Conservation (phyloP, 2,797 vertebrate genomes). For the Vireo griseus region DNA sequence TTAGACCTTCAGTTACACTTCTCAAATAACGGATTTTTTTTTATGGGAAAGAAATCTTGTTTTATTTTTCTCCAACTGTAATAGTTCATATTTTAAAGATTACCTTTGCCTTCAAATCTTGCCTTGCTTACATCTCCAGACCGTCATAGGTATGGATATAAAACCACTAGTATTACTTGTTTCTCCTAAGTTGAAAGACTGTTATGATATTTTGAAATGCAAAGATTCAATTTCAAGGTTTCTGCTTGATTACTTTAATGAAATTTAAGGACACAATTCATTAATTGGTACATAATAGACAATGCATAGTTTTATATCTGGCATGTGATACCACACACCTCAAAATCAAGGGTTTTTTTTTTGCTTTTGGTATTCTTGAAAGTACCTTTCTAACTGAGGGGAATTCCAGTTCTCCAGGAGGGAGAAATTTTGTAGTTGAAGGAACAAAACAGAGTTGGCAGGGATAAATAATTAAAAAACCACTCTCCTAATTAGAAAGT, state of each 20-base stretch:
- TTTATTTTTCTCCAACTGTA: neutral
- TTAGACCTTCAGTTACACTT: neutral
- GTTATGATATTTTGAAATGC: slow-evolving; percentile 39
- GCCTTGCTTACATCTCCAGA: neutral
- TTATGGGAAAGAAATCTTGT: neutral
- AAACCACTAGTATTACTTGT: neutral
- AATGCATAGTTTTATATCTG: slow-evolving; percentile 52
- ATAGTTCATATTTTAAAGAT: neutral
- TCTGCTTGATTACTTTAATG: slow-evolving; percentile 56
- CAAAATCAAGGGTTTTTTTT: neutral
- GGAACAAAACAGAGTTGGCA: slow-evolving; percentile 20
- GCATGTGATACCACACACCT: slow-evolving; percentile 25
- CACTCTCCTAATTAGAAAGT: neutral
- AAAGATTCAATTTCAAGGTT: slow-evolving; percentile 38
- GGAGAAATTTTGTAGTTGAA: slow-evolving; percentile 22
- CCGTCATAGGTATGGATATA: neutral
- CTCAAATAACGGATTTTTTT: neutral
- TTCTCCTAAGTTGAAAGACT: slow-evolving; percentile 33
- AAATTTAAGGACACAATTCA: slow-evolving; percentile 53
- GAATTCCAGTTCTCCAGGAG: slow-evolving; percentile 45
- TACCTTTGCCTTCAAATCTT: neutral
- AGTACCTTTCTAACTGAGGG: slow-evolving; percentile 33
- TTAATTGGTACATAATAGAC: slow-evolving; percentile 54
- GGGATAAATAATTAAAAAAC: neutral
- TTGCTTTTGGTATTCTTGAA: slow-evolving; percentile 28